Base-by-base conservation (phyloP, 2,113 vertebrate species). In the Thalassoma bifasciatum region DNA sequence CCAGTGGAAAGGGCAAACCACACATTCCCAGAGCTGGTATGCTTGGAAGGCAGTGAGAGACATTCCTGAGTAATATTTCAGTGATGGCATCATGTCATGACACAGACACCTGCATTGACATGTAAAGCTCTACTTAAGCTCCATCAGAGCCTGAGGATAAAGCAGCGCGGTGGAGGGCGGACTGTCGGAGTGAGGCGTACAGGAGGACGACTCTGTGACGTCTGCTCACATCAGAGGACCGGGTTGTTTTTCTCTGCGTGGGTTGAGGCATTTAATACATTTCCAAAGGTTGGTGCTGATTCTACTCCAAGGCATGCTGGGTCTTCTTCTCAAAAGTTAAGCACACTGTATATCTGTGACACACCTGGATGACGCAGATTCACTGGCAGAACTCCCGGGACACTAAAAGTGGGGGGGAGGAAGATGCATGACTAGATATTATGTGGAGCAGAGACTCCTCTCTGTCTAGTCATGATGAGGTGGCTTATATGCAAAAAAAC, bases 331-430 rank as follows among this genome's bases (percentile, higher is more conserved):
- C n/a, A 49, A n/a, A n/a, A 21, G 46, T 49, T 19, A 49, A 49
- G 19, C n/a, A n/a, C 46, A 10, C 17, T 16, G 50, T 63, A 44
- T 47, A 63, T 42, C 51, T 21, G 49, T 36, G 68, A 59, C 80
- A 79, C 83, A 90, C 83, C 86, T 88, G 62, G 63, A 64, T 86
- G 83, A 86, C 72, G 72, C 74, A 74, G 44, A 63, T 79, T 77
- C 24, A 14, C 51, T 66, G 62, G 49, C 37, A 65, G 52, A 46
- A 24, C 38, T 50, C 47, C 30, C 17, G 38, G 36, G 7, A 72
- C 26, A 57, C 16, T 47, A 69, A 74, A 69, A n/a, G 30, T 13
- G 56, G 56, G 36, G 50, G 26, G 64, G 49, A 4, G 23, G 36
- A 47, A 74, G 36, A 57, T 24, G 40, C 53, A 66, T n/a, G 37